A percentile compares a stretch with the other conserved stretches of the same genome.
phyloP scores from a whole-genome alignment of 37 sponge, comb jelly and placozoan species.

The Aplysina aerophoba region DNA sequence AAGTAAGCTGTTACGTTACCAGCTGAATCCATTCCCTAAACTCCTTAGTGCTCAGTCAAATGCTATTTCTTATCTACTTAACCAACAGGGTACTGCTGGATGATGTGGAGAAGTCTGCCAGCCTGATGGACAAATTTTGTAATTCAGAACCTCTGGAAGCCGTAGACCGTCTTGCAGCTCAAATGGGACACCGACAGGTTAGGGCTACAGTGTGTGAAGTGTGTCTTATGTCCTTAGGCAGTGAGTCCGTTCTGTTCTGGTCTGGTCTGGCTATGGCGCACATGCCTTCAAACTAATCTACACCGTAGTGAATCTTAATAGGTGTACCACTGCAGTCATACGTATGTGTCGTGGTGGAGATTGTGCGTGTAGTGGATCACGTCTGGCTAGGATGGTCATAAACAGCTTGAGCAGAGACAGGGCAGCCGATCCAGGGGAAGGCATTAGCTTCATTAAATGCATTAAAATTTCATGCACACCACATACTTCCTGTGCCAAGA shows the following conservation, averaged over 20 bases:
- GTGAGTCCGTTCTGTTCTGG: not conserved
- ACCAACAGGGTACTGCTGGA: conserved; percentile 60
- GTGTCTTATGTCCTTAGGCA: not conserved
- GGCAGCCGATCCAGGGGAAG: no score
- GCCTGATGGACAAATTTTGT: conserved; percentile 67
- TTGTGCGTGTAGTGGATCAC: no score
- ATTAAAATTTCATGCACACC: not conserved
- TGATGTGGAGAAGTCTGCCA: conserved; percentile 59
- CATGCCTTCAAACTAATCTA: not conserved
- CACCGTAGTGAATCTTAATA: no score
- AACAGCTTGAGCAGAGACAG: no score
- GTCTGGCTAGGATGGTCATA: no score
- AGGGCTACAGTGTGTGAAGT: not conserved
- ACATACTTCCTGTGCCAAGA: no score
- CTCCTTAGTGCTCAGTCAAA: no score
- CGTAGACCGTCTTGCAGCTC: conserved; percentile 54
- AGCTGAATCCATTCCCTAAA: no score
- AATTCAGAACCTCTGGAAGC: conserved; percentile 60
- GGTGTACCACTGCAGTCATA: no score
- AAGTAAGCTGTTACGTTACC: no score
- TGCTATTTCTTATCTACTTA: not conserved
- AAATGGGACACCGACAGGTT: not conserved
- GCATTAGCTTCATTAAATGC: no score
- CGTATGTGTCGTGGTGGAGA: no score
- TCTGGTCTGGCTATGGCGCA: not conserved